phyloP scores from a whole-genome alignment of 2,888 invertebrate genomes.

The Helicoverpa assulta region DNA sequence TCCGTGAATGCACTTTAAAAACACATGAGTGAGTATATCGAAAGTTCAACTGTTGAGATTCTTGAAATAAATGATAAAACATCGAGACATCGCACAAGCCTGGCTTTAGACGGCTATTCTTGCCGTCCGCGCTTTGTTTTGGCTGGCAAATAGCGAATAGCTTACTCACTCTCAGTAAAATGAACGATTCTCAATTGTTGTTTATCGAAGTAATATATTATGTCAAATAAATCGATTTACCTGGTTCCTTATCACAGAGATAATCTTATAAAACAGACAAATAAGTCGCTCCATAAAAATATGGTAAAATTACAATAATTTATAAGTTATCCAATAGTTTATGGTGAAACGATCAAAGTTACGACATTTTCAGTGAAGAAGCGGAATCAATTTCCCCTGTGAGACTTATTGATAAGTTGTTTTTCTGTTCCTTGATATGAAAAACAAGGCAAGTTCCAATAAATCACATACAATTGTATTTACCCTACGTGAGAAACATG shows the following conservation, averaged over 20 bases:
- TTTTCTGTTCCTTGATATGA: slow-evolving; percentile 67
- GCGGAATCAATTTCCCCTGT: slow-evolving; percentile 71
- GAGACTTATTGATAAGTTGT: slow-evolving; percentile 76
- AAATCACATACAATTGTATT: slow-evolving; percentile 47
- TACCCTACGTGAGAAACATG: background rate
- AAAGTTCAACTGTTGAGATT: slow-evolving; percentile 36
- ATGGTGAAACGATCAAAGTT: slow-evolving; percentile 66
- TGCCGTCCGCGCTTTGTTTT: background rate
- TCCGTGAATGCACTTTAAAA: slow-evolving; percentile 74
- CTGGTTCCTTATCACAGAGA: background rate
- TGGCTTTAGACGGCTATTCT: background rate
- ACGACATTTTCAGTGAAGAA: slow-evolving; percentile 65
- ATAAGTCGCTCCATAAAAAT: background rate
- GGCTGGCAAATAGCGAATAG: background rate
- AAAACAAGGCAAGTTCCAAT: slow-evolving; percentile 52
- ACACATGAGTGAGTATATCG: slow-evolving; percentile 67
- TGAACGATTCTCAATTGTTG: background rate
- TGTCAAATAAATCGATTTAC: background rate
- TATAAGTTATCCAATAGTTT: slow-evolving; percentile 61
- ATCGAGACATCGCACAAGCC: background rate
- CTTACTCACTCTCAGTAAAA: background rate
- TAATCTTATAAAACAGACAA: background rate
- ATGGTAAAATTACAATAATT: slow-evolving; percentile 1
- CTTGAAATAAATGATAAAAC: slow-evolving; percentile 35
- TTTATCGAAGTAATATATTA: background rate